Base-by-base conservation (phyloP, 2,113 vertebrate species). In the Microcebus griseorufus region DNA sequence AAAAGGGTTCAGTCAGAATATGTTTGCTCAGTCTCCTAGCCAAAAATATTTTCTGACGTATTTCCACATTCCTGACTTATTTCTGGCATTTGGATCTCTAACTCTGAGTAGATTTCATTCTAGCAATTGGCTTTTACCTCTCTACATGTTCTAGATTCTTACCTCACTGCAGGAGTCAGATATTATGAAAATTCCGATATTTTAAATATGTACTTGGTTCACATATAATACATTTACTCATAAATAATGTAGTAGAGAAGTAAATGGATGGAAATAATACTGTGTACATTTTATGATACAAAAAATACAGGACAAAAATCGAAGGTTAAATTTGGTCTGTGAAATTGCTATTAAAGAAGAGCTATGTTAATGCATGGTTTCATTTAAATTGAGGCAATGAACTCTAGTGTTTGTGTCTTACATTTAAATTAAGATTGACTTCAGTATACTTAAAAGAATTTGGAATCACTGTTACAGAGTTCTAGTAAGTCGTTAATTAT, bases 401-500 rank as follows among this genome's bases (percentile, higher is more conserved):
- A 12, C 29, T n/a, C 16, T 37, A 18, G 9, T 89, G 42, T 93
- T 88, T 85, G 32, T 91, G n/a, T 65, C 58, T 96, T 89, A 75
- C 6, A 76, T 93, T 96, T 94, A 96, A 94, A 93, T 90, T 73
- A 62, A 42, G 13, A 92, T 82, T 96, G 69, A 87, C 37, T 96
- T 78, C 16, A 89, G 25, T 60, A 58, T 60, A 78, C 60, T 83
- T 94, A 65, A 93, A 90, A 67, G 45, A 90, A 76, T 94, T 91
- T 93, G 55, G 29, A 97, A 83, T 96, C 23, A 80, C 12, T 75
- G 25, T 83, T 93, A 58, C 3, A 81, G n/a, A 84, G 3, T 96
- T 90, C 69, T 94, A 93, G n/a, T 81, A 90, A 87, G n/a, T 80
- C 42, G 88, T 94, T 95, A 81, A 62, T 97, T 97, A 96, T 94